These are phyloP conservation scores for Galerucella pusilla DNA, from an alignment of 2,888 invertebrate species.

Conservation along the genomic window DNA sequence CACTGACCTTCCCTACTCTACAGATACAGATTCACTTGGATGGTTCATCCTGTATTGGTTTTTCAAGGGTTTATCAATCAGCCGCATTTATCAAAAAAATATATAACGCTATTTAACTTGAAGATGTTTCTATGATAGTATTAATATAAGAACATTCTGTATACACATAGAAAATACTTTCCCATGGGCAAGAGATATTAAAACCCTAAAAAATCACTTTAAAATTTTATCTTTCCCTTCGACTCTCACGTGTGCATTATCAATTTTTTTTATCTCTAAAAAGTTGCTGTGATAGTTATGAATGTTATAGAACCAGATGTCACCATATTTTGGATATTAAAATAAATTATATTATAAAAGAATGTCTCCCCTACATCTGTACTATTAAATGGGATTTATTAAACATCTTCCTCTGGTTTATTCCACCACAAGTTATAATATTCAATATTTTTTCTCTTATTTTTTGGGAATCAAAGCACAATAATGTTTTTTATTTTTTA, in stretches of 20 bases:
- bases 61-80: too few relatives aligned
- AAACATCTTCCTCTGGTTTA: background rate
- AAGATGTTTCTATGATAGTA: too few relatives aligned
- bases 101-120: too few relatives aligned
- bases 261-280: background rate
- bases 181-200: background rate
- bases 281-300: background rate
- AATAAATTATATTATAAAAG: background rate
- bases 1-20: too few relatives aligned
- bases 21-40: too few relatives aligned
- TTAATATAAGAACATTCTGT: too few relatives aligned
- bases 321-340: background rate
- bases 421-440: background rate
- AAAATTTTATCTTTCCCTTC: background rate
- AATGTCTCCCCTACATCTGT: background rate
- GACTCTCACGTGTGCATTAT: background rate
- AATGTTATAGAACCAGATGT: constrained; percentile 3
- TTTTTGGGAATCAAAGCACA: too few relatives aligned
- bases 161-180: background rate
- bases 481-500: too few relatives aligned
- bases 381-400: background rate
- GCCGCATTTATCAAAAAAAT: too few relatives aligned
- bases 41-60: too few relatives aligned
- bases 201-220: background rate
- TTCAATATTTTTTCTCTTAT: too few relatives aligned